A percentile compares a stretch with the other conserved stretches of the same genome.
Evolutionary conservation across 2,797 vertebrate species (phyloP).

Genomic region (Gallinago stenura): DNA sequence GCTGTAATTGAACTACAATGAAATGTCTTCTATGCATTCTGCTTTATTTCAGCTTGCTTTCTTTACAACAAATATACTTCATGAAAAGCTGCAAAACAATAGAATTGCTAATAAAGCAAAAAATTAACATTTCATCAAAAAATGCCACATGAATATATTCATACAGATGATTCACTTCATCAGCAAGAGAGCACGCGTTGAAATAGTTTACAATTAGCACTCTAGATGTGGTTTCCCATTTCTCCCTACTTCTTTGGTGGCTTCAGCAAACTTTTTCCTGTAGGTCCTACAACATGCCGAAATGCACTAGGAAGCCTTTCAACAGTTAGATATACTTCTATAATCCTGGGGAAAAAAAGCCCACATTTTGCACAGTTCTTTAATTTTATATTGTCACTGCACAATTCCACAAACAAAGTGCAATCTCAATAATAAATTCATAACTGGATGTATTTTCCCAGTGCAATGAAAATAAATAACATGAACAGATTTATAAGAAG

Average conservation of each 20-base stretch:
- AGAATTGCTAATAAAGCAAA: slow-evolving; percentile 67
- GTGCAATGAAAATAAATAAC: background rate
- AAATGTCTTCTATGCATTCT: slow-evolving; percentile 64
- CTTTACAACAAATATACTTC: slow-evolving; percentile 66
- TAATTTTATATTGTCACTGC: background rate
- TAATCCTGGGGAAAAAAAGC: background rate
- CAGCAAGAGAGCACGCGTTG: slow-evolving; percentile 53
- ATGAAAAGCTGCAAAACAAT: slow-evolving; percentile 66
- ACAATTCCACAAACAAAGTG: background rate
- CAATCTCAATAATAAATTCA: background rate
- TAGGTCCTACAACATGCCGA: background rate
- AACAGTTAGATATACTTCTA: slow-evolving; percentile 5
- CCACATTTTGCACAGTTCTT: background rate
- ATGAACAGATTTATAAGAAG: background rate
- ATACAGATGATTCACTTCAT: slow-evolving; percentile 65
- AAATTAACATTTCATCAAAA: slow-evolving; percentile 72
- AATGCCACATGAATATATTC: slow-evolving; percentile 60
- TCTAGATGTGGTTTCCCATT: slow-evolving; percentile 61
- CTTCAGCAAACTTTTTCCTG: slow-evolving; percentile 36
- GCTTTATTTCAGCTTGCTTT: slow-evolving; percentile 71
- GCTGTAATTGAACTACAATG: slow-evolving; percentile 67
- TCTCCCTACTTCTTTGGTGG: slow-evolving; percentile 44
- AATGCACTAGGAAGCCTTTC: slow-evolving; percentile 49
- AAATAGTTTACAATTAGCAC: slow-evolving; percentile 62
- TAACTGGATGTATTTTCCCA: background rate